These are phyloP conservation scores for Pseudeuparius sepicola DNA, from an alignment of 2,888 invertebrate species.

Conservation along the genomic window DNA sequence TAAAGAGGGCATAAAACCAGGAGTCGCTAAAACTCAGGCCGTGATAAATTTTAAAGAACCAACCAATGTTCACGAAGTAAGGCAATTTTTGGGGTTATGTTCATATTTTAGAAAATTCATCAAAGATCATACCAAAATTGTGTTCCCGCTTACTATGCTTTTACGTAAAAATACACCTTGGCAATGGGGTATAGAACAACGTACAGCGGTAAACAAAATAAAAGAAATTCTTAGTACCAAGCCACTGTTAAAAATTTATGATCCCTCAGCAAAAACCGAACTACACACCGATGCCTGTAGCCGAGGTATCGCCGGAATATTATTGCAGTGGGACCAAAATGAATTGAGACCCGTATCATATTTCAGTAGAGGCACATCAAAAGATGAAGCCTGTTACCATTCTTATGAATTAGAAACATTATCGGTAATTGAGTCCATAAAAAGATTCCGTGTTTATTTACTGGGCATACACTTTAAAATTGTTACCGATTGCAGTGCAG, in stretches of 20 bases:
- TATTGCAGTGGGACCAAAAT: slow-evolving; percentile 19
- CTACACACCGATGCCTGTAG: no score
- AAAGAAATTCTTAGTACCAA: slow-evolving; percentile 16
- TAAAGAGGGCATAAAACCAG: slow-evolving; percentile 26
- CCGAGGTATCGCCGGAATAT: slow-evolving; percentile 22
- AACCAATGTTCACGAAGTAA: slow-evolving; percentile 20
- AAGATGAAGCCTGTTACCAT: slow-evolving; percentile 18
- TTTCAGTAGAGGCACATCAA: slow-evolving; percentile 16
- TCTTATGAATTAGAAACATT: slow-evolving; percentile 31
- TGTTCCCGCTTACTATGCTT: slow-evolving; percentile 22
- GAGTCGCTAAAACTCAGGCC: slow-evolving; percentile 24
- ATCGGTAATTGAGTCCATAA: slow-evolving; percentile 26
- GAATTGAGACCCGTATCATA: slow-evolving; percentile 5
- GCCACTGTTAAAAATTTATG: no score
- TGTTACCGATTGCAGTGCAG: slow-evolving; percentile 23
- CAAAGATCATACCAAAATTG: slow-evolving; percentile 22
- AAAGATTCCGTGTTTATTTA: slow-evolving; percentile 13
- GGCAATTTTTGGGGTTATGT: slow-evolving; percentile 26
- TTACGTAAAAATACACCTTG: slow-evolving; percentile 20
- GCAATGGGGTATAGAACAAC: slow-evolving; percentile 20
- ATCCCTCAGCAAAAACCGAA: no score
- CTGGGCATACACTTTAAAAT: slow-evolving; percentile 13
- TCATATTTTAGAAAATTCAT: slow-evolving; percentile 28
- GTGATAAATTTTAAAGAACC: slow-evolving; percentile 28
- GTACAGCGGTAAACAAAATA: slow-evolving; percentile 20